Conservation (phyloP, 1,140 invertebrate species). For the Aphaenogaster ashmeadi region DNA sequence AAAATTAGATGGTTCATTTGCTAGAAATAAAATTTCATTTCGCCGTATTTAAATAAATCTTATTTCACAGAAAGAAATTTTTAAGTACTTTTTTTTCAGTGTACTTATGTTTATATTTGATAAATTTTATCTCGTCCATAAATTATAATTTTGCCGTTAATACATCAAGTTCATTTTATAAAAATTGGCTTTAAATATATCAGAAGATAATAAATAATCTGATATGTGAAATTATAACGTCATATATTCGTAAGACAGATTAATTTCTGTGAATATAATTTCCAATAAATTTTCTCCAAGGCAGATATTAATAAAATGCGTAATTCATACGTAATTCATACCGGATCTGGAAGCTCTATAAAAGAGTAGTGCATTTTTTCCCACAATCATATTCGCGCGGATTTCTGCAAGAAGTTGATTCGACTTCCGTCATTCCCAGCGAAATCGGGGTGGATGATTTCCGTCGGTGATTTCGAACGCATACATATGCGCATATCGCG, state of each 20-base stretch:
- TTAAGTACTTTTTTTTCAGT: too few species aligned
- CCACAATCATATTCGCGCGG: slow-evolving; percentile 38
- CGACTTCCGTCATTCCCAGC: slow-evolving; percentile 56
- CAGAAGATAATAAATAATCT: background rate
- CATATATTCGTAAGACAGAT: background rate
- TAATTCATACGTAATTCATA: background rate
- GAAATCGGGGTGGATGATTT: slow-evolving; percentile 55
- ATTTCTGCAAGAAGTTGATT: slow-evolving; percentile 32
- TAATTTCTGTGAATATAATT: background rate
- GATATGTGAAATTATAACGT: background rate
- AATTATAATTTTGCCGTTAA: background rate
- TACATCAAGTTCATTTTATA: background rate
- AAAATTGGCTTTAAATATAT: background rate
- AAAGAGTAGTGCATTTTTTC: background rate
- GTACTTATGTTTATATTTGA: background rate
- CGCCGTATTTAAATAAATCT: too few species aligned
- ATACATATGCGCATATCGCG: background rate
- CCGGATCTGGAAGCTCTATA: background rate
- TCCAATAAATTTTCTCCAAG: background rate
- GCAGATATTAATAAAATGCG: background rate
- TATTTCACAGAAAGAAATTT: too few species aligned
- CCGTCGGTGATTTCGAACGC: slow-evolving; percentile 49
- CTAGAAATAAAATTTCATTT: too few species aligned
- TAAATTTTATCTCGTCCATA: background rate
- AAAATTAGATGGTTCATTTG: too few species aligned